phyloP scores from a whole-genome alignment of 1,140 invertebrate species.

The Pachypeltis micranthus region DNA sequence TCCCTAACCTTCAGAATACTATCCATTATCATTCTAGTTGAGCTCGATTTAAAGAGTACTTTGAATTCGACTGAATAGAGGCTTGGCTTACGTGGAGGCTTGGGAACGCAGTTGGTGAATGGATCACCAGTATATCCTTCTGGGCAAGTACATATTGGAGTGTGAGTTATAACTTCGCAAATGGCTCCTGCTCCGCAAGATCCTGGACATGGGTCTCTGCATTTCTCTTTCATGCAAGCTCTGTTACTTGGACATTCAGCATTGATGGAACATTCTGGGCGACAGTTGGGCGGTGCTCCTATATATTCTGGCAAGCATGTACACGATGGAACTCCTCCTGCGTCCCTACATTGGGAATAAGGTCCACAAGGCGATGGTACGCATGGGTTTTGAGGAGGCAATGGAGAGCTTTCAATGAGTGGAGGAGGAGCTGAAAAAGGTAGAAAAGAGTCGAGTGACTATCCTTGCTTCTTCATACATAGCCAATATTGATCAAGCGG shows the following conservation, averaged over 20 bases:
- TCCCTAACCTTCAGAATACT: too few species aligned
- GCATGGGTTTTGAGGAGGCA: slow-evolving; percentile 34
- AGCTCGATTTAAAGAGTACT: too few species aligned
- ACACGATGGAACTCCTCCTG: slow-evolving; percentile 48
- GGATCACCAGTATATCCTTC: slow-evolving; percentile 45
- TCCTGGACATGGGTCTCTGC: slow-evolving; percentile 60
- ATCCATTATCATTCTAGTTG: too few species aligned
- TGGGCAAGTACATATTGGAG: slow-evolving; percentile 41
- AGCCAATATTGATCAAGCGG: too few species aligned
- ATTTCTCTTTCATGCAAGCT: slow-evolving; percentile 58
- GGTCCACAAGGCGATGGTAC: slow-evolving; percentile 44
- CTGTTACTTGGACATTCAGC: slow-evolving; percentile 53
- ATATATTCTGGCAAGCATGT: slow-evolving; percentile 51
- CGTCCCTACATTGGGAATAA: slow-evolving; percentile 47
- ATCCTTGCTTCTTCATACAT: too few species aligned
- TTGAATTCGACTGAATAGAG: slow-evolving; percentile 25
- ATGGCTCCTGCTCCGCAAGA: slow-evolving; percentile 49
- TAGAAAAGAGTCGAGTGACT: too few species aligned
- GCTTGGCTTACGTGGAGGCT: slow-evolving; percentile 35
- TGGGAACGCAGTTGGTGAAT: slow-evolving; percentile 40
- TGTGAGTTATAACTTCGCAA: slow-evolving; percentile 44
- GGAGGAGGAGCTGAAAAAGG: slow-evolving; percentile 25
- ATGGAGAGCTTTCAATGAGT: slow-evolving; percentile 16
- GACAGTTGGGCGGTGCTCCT: slow-evolving; percentile 61
- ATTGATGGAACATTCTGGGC: slow-evolving; percentile 58